Percentiles rank a stretch among this genome's conserved stretches.
phyloP scores from a whole-genome alignment of 1,140 invertebrate genomes.

The Spodoptera frugiperda region DNA sequence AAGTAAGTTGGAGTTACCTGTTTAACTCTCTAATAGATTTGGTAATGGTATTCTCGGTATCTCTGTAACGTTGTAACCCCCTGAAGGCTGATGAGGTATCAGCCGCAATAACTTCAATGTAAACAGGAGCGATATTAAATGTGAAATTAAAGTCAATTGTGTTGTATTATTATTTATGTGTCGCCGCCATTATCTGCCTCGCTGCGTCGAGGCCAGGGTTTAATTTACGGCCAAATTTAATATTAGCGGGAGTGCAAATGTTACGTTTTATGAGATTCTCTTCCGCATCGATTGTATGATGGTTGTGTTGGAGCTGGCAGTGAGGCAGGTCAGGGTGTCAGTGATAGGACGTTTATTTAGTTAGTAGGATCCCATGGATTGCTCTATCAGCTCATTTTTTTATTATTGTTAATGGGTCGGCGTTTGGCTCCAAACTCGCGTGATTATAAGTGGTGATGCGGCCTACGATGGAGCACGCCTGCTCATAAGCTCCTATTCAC shows the following conservation, averaged over 20 bases:
- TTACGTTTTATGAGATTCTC: background rate
- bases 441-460: too few species aligned
- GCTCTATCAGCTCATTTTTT: background rate
- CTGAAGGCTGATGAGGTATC: too few species aligned
- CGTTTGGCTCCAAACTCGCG: too few species aligned
- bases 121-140: conserved; percentile 16
- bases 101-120: background rate
- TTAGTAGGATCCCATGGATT: background rate
- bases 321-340: conserved; percentile 26
- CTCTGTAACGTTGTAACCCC: too few species aligned
- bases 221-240: conserved; percentile 30
- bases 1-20: too few species aligned
- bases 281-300: background rate
- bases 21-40: too few species aligned
- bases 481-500: too few species aligned
- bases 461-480: too few species aligned
- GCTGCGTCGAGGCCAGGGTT: conserved; percentile 15
- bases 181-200: conserved; percentile 13
- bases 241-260: conserved; percentile 16
- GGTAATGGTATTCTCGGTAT: too few species aligned
- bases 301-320: conserved; percentile 2
- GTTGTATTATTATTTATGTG: conserved; percentile 35
- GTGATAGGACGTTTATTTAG: background rate
- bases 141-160: conserved; percentile 38
- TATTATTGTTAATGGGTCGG: too few species aligned